These are phyloP conservation scores for Muscicapa comitata DNA, from an alignment of 2,797 vertebrate species.

Conservation along the genomic window DNA sequence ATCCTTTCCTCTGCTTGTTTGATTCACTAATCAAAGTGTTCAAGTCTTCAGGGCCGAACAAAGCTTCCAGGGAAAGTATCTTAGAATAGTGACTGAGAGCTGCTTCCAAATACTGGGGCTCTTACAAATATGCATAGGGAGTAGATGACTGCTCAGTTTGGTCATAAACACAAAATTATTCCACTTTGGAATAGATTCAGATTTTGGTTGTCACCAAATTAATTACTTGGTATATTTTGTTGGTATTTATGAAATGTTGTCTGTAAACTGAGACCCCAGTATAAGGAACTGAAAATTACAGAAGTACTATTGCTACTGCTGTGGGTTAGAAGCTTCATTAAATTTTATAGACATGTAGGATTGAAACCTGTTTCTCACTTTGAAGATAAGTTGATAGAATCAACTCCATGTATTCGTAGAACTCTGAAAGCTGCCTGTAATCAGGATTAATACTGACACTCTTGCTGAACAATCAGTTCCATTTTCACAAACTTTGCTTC, in stretches of 20 bases:
- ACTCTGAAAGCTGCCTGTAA: not conserved
- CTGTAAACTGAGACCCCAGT: not conserved
- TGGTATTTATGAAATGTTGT: not conserved
- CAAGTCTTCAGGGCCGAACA: not conserved
- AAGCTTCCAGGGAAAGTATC: not conserved
- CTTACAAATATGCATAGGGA: not conserved
- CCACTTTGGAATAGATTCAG: not conserved
- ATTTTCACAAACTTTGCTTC: not conserved
- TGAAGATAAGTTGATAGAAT: not conserved
- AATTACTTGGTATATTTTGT: not conserved
- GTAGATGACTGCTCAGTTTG: not conserved
- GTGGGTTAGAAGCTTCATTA: not conserved
- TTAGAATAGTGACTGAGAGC: not conserved
- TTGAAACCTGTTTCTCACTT: not conserved
- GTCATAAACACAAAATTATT: not conserved
- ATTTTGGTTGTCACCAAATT: not conserved
- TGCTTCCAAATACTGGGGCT: not conserved
- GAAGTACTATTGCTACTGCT: not conserved
- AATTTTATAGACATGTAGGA: not conserved
- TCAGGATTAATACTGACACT: not conserved
- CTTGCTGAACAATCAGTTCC: not conserved
- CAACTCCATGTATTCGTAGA: not conserved
- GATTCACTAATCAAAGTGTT: not conserved
- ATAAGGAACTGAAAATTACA: not conserved
- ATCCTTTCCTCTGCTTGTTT: constrained; percentile 5